These are phyloP conservation scores for Megalurothrips usitatus DNA, from an alignment of 2,888 invertebrate species.

Conservation along the genomic window DNA sequence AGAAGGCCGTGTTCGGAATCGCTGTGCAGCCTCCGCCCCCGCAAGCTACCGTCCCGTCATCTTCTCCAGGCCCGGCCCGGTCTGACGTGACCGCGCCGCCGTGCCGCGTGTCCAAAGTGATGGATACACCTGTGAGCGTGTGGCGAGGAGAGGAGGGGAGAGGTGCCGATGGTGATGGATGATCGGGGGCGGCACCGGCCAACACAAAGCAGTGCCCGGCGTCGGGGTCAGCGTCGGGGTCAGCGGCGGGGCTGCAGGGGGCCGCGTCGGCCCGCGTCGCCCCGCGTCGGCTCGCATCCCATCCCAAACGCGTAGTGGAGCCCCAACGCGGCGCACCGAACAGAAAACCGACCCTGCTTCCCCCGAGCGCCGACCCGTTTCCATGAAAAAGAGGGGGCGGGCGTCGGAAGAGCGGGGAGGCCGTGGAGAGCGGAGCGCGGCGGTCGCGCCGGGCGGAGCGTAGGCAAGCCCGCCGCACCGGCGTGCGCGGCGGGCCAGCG, in stretches of 20 bases:
- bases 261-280: no score
- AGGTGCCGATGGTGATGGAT: not conserved
- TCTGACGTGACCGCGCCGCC: not conserved
- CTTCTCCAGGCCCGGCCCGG: not conserved
- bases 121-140: not conserved
- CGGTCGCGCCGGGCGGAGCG: not conserved
- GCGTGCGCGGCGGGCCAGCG: not conserved
- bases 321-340: no score
- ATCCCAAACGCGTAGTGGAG: no score
- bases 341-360: not conserved
- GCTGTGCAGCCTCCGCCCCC: no score
- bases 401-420: not conserved
- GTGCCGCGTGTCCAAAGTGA: constrained; percentile 4
- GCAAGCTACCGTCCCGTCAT: not conserved
- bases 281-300: no score
- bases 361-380: not conserved
- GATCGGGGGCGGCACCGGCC: no score
- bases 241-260: no score
- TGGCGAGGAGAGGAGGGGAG: not conserved
- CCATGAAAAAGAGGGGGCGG: not conserved
- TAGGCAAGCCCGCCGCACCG: not conserved
- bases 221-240: no score
- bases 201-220: no score
- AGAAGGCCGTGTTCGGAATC: no score
- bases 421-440: not conserved